These are phyloP conservation scores for Prosapia bicincta DNA, from an alignment of 2,888 invertebrate species.

Conservation along the genomic window DNA sequence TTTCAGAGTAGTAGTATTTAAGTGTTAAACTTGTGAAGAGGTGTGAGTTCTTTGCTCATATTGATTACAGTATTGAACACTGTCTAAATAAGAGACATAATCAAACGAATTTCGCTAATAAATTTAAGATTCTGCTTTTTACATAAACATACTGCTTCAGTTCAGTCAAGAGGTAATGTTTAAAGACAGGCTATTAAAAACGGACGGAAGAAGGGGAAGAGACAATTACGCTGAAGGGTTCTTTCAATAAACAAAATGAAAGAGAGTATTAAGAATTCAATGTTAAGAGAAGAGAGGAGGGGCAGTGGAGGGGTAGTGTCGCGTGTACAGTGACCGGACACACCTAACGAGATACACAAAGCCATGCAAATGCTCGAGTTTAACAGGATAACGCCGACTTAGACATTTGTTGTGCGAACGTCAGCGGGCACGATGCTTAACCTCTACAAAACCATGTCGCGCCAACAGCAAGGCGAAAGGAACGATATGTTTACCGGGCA, in stretches of 20 bases:
- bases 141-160: neutral
- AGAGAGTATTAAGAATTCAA: neutral
- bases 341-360: conserved; percentile 2
- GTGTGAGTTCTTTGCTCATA: too few relatives aligned
- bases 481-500: conserved; percentile 59
- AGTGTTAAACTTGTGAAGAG: too few relatives aligned
- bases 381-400: neutral
- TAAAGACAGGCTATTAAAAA: neutral
- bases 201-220: neutral
- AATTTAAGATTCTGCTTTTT: too few relatives aligned
- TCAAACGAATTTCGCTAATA: too few relatives aligned
- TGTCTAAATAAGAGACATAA: too few relatives aligned
- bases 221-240: neutral
- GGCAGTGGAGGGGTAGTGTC: neutral
- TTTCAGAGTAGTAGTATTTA: too few relatives aligned
- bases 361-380: neutral
- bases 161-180: neutral
- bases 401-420: neutral
- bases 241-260: neutral
- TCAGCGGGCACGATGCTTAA: conserved; percentile 18
- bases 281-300: neutral
- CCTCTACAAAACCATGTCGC: conserved; percentile 29
- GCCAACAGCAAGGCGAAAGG: conserved; percentile 36
- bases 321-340: neutral
- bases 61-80: too few relatives aligned